Conservation (phyloP, 2,888 invertebrate genomes). For the Leptinotarsa peninsularis region DNA sequence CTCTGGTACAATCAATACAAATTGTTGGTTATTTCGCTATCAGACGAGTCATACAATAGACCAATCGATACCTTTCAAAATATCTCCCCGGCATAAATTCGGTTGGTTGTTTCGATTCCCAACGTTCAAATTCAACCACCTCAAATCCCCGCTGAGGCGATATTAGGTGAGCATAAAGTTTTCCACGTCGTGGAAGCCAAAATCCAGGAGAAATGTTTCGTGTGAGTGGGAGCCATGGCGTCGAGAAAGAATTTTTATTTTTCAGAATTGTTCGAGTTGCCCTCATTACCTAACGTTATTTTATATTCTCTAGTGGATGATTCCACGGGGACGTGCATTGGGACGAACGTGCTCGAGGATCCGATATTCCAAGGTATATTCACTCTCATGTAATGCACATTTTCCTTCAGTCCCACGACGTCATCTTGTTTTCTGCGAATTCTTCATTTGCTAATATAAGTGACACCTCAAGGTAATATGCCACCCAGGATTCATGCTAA, state of each 20-base stretch:
- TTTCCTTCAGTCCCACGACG: constrained; percentile 33
- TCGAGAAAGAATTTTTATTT: constrained; percentile 33
- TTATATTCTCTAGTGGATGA: constrained; percentile 42
- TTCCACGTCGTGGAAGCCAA: constrained; percentile 1
- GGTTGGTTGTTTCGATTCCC: background rate
- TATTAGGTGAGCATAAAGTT: constrained; percentile 16
- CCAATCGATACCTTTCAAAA: background rate
- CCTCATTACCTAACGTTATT: constrained; percentile 42
- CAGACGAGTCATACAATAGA: background rate
- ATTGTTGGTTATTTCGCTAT: background rate
- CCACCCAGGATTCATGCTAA: background rate
- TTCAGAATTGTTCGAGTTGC: constrained; percentile 38
- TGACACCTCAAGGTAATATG: background rate
- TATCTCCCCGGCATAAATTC: background rate
- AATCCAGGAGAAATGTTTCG: background rate
- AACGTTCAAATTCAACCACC: constrained; percentile 1
- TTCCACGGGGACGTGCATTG: constrained; percentile 33
- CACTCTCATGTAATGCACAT: constrained; percentile 35
- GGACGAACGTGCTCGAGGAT: constrained; percentile 37
- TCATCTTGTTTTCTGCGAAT: background rate
- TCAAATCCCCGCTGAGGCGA: background rate
- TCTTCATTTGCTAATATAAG: constrained; percentile 14
- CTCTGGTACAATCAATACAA: too few relatives aligned
- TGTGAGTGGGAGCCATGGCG: constrained; percentile 4
- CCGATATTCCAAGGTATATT: constrained; percentile 33